phyloP scores from a whole-genome alignment of 2,113 vertebrate genomes.

The Scomber scombrus region DNA sequence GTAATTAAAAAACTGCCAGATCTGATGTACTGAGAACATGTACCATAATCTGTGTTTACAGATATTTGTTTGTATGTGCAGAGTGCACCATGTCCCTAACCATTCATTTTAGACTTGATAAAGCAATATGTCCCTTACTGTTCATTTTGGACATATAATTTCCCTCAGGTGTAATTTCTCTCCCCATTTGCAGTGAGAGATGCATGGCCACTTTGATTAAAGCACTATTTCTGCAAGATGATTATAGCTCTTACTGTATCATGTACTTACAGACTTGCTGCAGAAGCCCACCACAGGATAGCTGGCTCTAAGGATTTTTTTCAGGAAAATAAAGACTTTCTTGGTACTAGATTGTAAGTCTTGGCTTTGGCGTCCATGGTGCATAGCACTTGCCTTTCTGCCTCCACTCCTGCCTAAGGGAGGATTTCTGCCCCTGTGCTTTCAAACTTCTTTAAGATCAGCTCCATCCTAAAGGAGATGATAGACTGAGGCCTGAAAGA shows the following conservation, averaged over 20 bases:
- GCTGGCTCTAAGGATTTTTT: neutral
- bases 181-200: neutral
- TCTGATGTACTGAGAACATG: neutral
- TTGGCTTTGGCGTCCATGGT: neutral
- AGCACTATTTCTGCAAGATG: neutral
- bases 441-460: slow-evolving; percentile 32
- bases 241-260: neutral
- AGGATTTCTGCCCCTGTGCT: slow-evolving; percentile 19
- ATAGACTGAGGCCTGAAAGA: slow-evolving; percentile 7
- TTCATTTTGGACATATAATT: slow-evolving; percentile 3
- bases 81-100: too few species aligned
- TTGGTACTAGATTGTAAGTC: neutral
- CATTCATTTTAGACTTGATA: neutral
- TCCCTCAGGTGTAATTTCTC: neutral
- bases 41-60: neutral
- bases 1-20: neutral
- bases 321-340: neutral
- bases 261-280: neutral
- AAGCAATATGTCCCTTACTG: neutral
- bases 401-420: neutral
- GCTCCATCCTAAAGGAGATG: neutral
- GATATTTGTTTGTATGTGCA: neutral
- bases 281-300: neutral
- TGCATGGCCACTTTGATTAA: neutral
- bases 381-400: slow-evolving; percentile 7